Evolutionary conservation across 1,140 invertebrate genomes (phyloP).

Genomic region (Neodiprion fabricii): DNA sequence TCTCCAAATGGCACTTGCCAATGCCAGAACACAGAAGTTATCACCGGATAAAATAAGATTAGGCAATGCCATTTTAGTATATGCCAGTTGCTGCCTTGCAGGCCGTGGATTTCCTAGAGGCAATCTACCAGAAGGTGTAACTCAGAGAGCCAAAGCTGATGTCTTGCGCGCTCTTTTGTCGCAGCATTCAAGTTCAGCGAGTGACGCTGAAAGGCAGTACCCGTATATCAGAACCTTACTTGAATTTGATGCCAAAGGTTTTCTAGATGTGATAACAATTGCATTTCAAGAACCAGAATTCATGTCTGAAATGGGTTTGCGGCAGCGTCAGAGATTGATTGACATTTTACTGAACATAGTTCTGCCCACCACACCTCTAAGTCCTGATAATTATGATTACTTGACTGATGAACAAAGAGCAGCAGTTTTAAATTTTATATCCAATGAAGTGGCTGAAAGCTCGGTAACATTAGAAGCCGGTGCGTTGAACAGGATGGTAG

Average conservation of each 20-base stretch:
- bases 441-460: slow-evolving; percentile 50
- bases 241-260: slow-evolving; percentile 87
- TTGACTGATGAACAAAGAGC: slow-evolving; percentile 61
- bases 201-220: slow-evolving; percentile 74
- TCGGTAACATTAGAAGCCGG: slow-evolving; percentile 48
- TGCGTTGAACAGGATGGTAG: slow-evolving; percentile 57
- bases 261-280: slow-evolving; percentile 87
- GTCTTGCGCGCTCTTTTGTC: slow-evolving; percentile 69
- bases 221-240: slow-evolving; percentile 83
- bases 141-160: slow-evolving; percentile 78
- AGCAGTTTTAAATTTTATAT: slow-evolving; percentile 67
- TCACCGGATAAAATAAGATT: slow-evolving; percentile 64
- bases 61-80: slow-evolving; percentile 92
- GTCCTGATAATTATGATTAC: slow-evolving; percentile 46
- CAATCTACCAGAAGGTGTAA: slow-evolving; percentile 76
- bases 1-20: slow-evolving; percentile 55
- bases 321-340: slow-evolving; percentile 79
- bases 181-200: slow-evolving; percentile 73
- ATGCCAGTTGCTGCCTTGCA: slow-evolving; percentile 91
- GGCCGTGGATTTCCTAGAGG: slow-evolving; percentile 90
- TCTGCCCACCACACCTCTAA: slow-evolving; percentile 62
- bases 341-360: slow-evolving; percentile 82
- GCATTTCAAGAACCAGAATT: slow-evolving; percentile 89
- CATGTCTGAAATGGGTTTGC: slow-evolving; percentile 72
- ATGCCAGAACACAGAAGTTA: slow-evolving; percentile 36